Base-by-base conservation (phyloP, 2,113 vertebrate species). In the Candoia aspera region DNA sequence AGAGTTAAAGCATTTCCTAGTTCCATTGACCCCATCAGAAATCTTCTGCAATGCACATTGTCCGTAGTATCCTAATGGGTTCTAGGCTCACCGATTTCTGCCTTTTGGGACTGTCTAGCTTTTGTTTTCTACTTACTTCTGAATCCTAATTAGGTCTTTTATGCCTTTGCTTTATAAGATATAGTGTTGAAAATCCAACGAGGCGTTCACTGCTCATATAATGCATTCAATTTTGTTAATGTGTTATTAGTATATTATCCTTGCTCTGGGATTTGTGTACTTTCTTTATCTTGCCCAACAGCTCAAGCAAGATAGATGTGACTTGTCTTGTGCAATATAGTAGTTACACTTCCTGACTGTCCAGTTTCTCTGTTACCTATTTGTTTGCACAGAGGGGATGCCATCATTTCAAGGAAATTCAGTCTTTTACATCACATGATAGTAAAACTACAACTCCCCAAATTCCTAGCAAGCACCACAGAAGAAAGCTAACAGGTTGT, bases 351-450 rank as follows among this genome's bases (percentile, higher is more conserved):
- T 89, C 59, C 23, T 84, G 91, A 91, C 93, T 93, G 92, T 93
- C 62, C 68, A 8, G 68, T 37, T 46, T 57, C 5, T 17, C 4
- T 91, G 12, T 87, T 73, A 46, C 4, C 15, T 26, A 37, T 42
- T 88, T 11, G 23, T 10, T 91, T 94, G 55, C 86, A 92, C 26
- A 62, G 94, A 92, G 54, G 23, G 0, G 11, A 86, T 53, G 1
- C 26, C 21, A 2, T 90, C 23, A 64, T 90, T 86, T 29, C 29
- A 96, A 86, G 29, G 11, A 93, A 94, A 91, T 57, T 89, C 37
- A 93, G n/a, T 93, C 9, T 95, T 95, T 90, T 85, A 96, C 0
- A 0, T 49, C 91, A 84, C 64, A 88, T 93, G 94, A 92, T 84
- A 93, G 21, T 79, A 79, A 33, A 79, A 79, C n/a, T 19, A 73